Percentiles rank a stretch among this genome's conserved stretches.
phyloP scores from a whole-genome alignment of 1,140 invertebrate genomes.

The Anastrepha ludens region DNA sequence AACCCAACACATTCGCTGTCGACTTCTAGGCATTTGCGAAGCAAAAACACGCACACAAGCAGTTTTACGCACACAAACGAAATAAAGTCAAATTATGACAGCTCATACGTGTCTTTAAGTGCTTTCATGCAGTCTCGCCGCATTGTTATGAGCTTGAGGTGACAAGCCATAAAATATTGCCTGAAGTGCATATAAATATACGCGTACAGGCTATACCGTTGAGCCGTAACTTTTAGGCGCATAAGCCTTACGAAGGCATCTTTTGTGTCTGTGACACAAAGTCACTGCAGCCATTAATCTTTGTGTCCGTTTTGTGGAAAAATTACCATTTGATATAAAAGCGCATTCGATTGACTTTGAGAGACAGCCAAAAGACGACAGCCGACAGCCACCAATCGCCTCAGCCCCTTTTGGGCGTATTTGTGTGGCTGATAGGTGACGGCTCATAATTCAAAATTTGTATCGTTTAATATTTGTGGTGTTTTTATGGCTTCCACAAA shows the following conservation, averaged over 20 bases:
- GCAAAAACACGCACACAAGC: background rate
- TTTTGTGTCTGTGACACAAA: background rate
- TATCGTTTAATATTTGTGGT: background rate
- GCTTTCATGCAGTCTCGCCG: background rate
- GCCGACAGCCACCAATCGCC: background rate
- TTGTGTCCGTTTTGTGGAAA: background rate
- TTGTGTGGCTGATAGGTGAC: background rate
- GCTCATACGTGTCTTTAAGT: background rate
- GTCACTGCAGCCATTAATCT: conserved; percentile 1
- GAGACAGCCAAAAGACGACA: background rate
- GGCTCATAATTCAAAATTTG: too few species aligned
- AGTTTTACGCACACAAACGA: background rate
- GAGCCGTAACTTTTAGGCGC: background rate
- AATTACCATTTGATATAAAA: background rate
- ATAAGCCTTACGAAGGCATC: background rate
- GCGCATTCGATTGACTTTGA: background rate
- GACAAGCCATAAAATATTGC: conserved; percentile 3
- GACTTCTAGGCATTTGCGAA: background rate
- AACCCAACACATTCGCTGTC: background rate
- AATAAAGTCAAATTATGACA: conserved; percentile 37
- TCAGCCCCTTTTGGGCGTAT: background rate
- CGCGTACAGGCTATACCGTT: background rate
- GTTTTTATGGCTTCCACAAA: background rate
- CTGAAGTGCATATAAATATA: background rate
- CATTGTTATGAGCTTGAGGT: background rate